Percentiles rank a stretch among this genome's conserved stretches.
Evolutionary conservation across 2,113 vertebrate genomes (phyloP).

Genomic region (Probosciger aterrimus): DNA sequence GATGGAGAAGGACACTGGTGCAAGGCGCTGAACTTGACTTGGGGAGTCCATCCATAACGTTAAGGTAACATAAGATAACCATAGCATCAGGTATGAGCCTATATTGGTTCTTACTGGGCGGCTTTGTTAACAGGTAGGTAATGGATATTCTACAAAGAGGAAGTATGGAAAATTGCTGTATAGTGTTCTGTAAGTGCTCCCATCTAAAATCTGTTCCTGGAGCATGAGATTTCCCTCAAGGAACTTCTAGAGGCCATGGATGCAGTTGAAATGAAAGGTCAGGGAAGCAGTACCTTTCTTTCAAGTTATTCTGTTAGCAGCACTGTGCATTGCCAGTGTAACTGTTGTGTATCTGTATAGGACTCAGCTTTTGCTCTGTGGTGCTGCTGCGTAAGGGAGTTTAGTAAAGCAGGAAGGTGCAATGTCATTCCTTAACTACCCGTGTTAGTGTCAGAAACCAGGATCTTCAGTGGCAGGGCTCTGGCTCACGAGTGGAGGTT

Average conservation of each 20-base stretch:
- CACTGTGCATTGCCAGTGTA: too few species aligned
- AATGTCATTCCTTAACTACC: accelerated
- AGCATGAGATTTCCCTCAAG: background rate
- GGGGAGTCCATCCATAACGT: too few species aligned
- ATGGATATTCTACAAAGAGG: background rate
- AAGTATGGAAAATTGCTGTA: background rate
- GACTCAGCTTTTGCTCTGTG: background rate
- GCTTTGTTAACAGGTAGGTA: background rate
- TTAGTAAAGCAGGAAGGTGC: accelerated
- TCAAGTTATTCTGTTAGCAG: background rate
- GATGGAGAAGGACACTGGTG: background rate
- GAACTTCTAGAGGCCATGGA: background rate
- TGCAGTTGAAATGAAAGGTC: background rate
- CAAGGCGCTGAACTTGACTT: background rate
- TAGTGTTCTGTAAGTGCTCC: background rate
- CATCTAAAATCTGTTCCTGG: background rate
- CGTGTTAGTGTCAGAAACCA: background rate
- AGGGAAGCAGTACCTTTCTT: background rate
- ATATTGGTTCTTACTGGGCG: background rate
- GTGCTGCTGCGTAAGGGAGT: background rate
- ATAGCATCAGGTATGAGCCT: background rate
- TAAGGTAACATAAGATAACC: background rate
- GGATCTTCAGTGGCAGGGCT: background rate
- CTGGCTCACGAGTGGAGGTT: background rate
- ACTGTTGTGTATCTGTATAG: background rate